Evolutionary conservation across 1,140 invertebrate genomes (phyloP), one percentile per base, ranked within the genome.

Genomic region (Heliconius hewitsoni): DNA sequence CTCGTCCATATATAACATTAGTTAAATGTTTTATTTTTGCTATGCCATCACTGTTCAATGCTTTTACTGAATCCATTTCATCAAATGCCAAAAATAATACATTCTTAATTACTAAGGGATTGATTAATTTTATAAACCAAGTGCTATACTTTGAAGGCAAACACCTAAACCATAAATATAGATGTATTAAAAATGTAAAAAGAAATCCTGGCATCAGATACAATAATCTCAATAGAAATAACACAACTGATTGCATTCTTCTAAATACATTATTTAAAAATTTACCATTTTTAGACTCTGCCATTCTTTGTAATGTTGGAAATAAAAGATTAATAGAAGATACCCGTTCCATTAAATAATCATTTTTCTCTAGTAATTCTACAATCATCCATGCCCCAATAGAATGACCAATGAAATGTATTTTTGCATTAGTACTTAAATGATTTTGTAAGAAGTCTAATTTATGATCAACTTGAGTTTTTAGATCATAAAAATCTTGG

Each of bases 371-470:
- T 37, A 93, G 73, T 57, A 91, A 66, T 84, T 93, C 90, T 82
- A 93, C 73, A 75, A 93, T 88, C 76, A 93, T 84, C 93, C 93
- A 94, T 34, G 89, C 85, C 50, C 93, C 93, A 84, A 94, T 93
- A 5, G 93, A 94, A 84, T 94, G 93, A 5, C 93, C 93, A 82
- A 94, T 87, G 66, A 94, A 80, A 81, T 94, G 93, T 74, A 94
- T 80, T 83, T 85, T 91, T 66, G 88, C 88, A 39, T 85, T 83
- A 72, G 87, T 90, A 84, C 90, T 85, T 66, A 94, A 83, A 76
- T 85, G 78, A 79, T 89, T 90, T 75, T 84, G 84, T 70, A 93
- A 87, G 55, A 94, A 77, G 34, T 93, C 90, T 50, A 91, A 76
- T 84, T 93, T 94, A 76, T 94, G 91, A 66, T 82, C 79, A 27